phyloP scores from a whole-genome alignment of 2,888 invertebrate species.

The Eupithecia subfuscata region DNA sequence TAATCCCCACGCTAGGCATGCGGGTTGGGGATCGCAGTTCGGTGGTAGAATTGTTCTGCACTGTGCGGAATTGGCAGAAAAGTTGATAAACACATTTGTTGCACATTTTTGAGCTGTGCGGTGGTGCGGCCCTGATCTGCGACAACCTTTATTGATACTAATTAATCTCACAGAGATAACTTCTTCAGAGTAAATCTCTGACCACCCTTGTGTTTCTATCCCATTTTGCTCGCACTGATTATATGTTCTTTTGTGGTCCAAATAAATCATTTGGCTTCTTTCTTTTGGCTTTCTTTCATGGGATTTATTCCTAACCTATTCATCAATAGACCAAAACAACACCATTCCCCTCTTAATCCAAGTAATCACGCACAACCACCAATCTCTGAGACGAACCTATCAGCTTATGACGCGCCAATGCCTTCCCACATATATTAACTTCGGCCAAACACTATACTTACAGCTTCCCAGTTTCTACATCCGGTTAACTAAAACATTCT shows the following conservation, averaged over 20 bases:
- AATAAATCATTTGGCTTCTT: background rate
- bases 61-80: no score
- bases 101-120: no score
- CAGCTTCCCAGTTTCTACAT: constrained; percentile 51
- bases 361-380: constrained; percentile 24
- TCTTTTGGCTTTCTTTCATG: background rate
- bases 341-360: constrained; percentile 4
- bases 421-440: constrained; percentile 42
- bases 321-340: constrained; percentile 17
- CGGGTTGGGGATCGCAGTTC: no score
- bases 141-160: no score
- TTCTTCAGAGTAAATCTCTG: no score
- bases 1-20: no score
- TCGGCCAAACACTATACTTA: constrained; percentile 37
- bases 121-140: no score
- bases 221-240: background rate
- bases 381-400: constrained; percentile 31
- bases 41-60: no score
- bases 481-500: constrained; percentile 37
- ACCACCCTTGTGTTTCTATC: background rate
- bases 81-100: no score
- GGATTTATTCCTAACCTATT: background rate
- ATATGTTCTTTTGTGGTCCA: background rate
- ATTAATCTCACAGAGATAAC: no score
- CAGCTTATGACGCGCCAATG: constrained; percentile 40